phyloP scores from a whole-genome alignment of 2,113 vertebrate genomes.

The Calyptomena viridis region DNA sequence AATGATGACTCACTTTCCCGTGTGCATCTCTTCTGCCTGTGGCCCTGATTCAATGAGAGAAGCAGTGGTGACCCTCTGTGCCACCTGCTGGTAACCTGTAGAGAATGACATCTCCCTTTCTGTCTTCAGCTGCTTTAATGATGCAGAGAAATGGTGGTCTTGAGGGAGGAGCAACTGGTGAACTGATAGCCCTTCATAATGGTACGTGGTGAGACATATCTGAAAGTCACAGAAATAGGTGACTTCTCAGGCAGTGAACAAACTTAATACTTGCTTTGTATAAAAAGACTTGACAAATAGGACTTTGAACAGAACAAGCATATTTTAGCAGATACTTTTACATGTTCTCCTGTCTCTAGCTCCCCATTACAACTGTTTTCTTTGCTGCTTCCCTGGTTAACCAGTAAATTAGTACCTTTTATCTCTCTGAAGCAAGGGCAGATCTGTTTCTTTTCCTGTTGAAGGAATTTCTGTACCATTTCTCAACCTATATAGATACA shows the following conservation, averaged over 20 bases:
- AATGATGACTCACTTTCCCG: not conserved
- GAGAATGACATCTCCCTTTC: not conserved
- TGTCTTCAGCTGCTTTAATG: not conserved
- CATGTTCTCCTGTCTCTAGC: not conserved
- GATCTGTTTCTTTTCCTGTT: not conserved
- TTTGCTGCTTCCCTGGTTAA: not conserved
- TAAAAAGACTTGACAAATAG: not conserved
- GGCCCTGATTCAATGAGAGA: accelerated
- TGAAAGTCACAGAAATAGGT: not conserved
- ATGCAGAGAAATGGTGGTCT: not conserved
- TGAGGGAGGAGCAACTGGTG: not conserved
- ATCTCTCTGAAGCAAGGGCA: not conserved
- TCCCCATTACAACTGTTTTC: not conserved
- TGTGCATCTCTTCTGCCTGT: not conserved
- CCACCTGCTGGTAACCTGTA: not conserved
- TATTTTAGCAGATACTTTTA: not conserved
- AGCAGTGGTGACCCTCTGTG: not conserved
- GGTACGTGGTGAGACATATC: not conserved
- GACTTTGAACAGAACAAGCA: not conserved
- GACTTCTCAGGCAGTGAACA: not conserved
- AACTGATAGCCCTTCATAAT: not conserved
- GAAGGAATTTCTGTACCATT: not conserved
- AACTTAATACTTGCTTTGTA: not conserved
- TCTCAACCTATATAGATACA: not conserved
- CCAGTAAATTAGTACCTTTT: not conserved